These are phyloP conservation scores for Homalodisca vitripennis DNA, from an alignment of 1,140 invertebrate species.

Conservation along the genomic window DNA sequence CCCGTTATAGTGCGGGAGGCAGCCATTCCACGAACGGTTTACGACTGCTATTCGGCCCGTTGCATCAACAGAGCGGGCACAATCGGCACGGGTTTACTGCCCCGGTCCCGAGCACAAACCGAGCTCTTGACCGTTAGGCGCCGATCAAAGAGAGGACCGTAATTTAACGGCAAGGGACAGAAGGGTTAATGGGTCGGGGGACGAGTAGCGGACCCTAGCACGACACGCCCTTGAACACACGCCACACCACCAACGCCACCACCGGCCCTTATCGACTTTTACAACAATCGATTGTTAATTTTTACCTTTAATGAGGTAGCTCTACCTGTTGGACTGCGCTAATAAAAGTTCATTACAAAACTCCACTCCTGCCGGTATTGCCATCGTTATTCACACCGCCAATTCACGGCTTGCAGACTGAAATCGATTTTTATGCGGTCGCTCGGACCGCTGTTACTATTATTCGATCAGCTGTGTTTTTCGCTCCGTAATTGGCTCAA, in stretches of 20 bases:
- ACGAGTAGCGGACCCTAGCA: neutral
- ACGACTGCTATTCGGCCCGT: neutral
- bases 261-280: neutral
- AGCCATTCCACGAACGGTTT: neutral
- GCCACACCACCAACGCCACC: neutral
- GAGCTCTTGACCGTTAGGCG: constrained; percentile 14
- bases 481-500: neutral
- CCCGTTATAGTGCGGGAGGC: no score
- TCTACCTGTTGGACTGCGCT: neutral
- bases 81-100: neutral
- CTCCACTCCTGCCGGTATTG: neutral
- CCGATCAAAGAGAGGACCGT: constrained; percentile 15
- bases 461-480: constrained; percentile 7
- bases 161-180: constrained; percentile 21
- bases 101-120: neutral
- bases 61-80: neutral
- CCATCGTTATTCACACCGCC: neutral
- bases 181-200: constrained; percentile 13
- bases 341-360: neutral
- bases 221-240: neutral
- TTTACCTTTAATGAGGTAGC: neutral
- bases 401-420: neutral
- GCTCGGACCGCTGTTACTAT: neutral
- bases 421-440: constrained; percentile 1
- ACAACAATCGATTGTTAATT: neutral